Conservation (phyloP, 2,113 vertebrate species). For the Prolemur simus region DNA sequence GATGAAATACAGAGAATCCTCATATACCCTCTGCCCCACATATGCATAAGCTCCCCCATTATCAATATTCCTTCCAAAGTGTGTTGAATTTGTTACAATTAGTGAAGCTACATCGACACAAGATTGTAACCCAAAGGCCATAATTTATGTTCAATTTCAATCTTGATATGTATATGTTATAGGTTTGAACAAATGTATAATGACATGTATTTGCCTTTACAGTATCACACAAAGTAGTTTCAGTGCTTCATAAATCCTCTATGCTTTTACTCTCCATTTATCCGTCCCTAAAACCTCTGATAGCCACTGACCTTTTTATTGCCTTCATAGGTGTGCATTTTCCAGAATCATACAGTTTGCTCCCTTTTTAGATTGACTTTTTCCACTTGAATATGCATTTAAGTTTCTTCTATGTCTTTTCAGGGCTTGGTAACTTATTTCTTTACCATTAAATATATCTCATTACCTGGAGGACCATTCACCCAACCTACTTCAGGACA, state of each 20-base stretch:
- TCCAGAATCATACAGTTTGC: neutral
- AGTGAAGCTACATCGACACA: neutral
- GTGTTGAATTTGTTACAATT: neutral
- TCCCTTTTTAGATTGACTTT: neutral
- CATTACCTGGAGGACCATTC: neutral
- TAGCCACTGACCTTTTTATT: neutral
- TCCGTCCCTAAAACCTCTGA: neutral
- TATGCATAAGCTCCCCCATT: neutral
- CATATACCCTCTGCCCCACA: neutral
- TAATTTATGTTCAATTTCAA: neutral
- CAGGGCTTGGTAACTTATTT: neutral
- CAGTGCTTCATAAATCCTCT: neutral
- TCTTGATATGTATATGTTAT: neutral
- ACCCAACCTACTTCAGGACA: neutral
- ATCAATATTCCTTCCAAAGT: neutral
- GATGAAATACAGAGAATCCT: too few species aligned
- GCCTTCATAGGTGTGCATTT: neutral
- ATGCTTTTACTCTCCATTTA: neutral
- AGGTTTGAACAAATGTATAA: neutral
- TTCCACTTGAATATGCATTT: neutral
- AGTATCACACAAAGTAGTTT: neutral
- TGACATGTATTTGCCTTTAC: neutral
- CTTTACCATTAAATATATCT: neutral
- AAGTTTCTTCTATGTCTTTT: neutral
- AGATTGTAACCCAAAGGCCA: neutral